phyloP scores from a whole-genome alignment of 2,888 invertebrate species.

The Meiosimyza platycephala region DNA sequence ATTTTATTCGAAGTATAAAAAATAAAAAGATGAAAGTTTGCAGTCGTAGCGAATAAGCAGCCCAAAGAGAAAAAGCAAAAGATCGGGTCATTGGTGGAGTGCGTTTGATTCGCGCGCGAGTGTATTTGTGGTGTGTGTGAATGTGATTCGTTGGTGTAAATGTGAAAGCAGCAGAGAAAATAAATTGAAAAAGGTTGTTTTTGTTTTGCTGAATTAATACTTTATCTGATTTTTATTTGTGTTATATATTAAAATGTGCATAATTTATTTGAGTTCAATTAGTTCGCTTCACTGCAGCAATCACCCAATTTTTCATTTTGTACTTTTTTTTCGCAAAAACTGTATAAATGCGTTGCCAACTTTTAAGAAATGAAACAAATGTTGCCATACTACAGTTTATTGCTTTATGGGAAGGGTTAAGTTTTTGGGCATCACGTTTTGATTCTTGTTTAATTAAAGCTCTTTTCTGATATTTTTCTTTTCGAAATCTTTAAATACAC shows the following conservation, averaged over 20 bases:
- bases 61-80: not conserved
- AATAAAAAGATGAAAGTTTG: too few relatives aligned
- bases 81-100: not conserved
- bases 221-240: not conserved
- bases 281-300: not conserved
- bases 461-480: too few relatives aligned
- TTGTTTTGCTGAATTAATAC: not conserved
- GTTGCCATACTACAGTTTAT: not conserved
- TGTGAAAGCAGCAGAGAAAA: not conserved
- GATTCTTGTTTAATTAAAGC: too few relatives aligned
- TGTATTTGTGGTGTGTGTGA: not conserved
- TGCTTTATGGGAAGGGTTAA: not conserved
- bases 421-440: too few relatives aligned
- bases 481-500: too few relatives aligned
- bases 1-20: too few relatives aligned
- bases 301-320: not conserved
- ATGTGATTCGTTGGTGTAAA: not conserved
- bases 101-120: conserved; percentile 3
- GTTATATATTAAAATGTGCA: conserved; percentile 26
- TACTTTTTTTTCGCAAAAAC: not conserved
- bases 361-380: not conserved
- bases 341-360: not conserved
- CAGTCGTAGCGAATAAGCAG: too few relatives aligned
- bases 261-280: not conserved
- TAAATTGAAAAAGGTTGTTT: conserved; percentile 15